phyloP scores from a whole-genome alignment of 30 jellyfish, hydroid and myxozoan species.

The Aurelia sp. region DNA sequence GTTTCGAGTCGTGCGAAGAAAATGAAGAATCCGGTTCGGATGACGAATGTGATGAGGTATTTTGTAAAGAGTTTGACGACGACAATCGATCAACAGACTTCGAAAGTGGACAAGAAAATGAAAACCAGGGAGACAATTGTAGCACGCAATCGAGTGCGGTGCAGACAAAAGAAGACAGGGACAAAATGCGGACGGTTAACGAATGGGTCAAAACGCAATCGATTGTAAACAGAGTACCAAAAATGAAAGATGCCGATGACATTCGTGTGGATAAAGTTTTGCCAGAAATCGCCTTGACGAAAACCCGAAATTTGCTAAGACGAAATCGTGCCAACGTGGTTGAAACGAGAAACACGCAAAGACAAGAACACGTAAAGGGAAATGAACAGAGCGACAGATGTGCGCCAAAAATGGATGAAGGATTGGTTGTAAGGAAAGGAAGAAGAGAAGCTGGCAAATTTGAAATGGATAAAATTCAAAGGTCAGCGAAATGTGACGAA shows the following conservation, averaged over 20 bases:
- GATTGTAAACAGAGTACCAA: neutral
- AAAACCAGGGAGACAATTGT: neutral
- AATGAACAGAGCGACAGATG: neutral
- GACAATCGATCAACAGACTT: neutral
- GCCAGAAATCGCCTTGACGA: slow-evolving; percentile 23
- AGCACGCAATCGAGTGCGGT: no score
- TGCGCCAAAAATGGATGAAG: neutral
- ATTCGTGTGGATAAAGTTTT: neutral
- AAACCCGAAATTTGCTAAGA: neutral
- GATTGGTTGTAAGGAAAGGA: no score
- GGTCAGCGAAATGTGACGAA: no score
- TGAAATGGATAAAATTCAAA: no score
- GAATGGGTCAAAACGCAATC: slow-evolving; percentile 40
- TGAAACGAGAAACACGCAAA: neutral
- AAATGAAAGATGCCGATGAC: neutral
- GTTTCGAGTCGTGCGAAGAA: neutral
- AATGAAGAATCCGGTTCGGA: neutral
- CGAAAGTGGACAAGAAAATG: neutral
- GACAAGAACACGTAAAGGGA: neutral
- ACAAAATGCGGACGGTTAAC: slow-evolving; percentile 22
- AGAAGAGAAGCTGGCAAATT: no score
- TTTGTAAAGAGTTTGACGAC: neutral
- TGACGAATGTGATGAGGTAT: neutral
- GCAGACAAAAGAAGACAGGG: neutral
- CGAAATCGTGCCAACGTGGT: slow-evolving; percentile 1